Base-by-base conservation (phyloP, 2,113 vertebrate species). In the Himantopus leucocephalus region DNA sequence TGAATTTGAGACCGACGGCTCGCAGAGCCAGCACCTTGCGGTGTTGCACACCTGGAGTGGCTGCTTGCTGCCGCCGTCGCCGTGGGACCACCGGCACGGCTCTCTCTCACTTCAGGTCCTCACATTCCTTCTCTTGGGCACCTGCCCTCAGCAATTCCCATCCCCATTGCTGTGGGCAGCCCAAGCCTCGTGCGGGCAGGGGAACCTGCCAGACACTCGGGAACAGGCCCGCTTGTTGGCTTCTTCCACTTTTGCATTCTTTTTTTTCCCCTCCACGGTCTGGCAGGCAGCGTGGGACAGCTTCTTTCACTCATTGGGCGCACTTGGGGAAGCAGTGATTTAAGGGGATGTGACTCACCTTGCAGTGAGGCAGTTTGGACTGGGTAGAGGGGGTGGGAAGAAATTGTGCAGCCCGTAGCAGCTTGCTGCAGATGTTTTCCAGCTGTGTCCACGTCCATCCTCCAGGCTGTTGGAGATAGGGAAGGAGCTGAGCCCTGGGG, bases 41-140 rank as follows among this genome's bases (percentile, higher is more conserved):
- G 7, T 29, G 17, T 23, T 0, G 0, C 21, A 29, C 21, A 56
- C 30, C 32, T 11, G 8, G 52, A 13, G 56, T 5, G 3, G 48
- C 37, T 9, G 8, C 30, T 9, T 2, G 18, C 5, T 63, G 66
- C 41, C 0, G 1, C 21, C 64, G 53, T 8, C 20, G 12, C 50
- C 2, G 0, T 1, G 29, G 75, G 19, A 35, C 14, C 5, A 0
- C 20, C 19, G 14, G 39, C 15, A 19, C 24, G 8, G n/a, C 21
- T 56, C n/a, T 45, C 20, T 56, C 58, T 68, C 10, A 2, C 45
- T 21, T 30, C 22, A 20, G 12, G 37, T 62, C 55, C 27, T 77
- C 4, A 0, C 35, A 14, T 9, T 37, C 30, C 48, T 79, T 35
- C 67, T 48, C 58, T 24, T 19, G 41, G n/a, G 34, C 29, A 47